Evolutionary conservation across 2,113 vertebrate genomes (phyloP), one percentile per base, ranked within the genome.

Genomic region (Rhinichthys klamathensis): DNA sequence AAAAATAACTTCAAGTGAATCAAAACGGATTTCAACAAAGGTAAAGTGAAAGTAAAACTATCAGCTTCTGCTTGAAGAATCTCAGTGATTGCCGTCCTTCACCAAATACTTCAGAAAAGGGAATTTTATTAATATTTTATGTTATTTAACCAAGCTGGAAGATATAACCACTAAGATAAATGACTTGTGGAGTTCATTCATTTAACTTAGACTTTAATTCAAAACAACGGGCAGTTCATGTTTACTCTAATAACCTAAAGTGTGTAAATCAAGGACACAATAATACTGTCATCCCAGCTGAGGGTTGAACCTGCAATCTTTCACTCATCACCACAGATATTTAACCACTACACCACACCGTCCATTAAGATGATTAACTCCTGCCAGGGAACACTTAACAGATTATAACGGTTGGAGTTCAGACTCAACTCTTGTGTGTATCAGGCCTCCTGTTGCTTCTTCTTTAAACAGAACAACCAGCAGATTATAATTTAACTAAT

Each of bases 361-460:
- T 0, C 32, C 32, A n/a, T 72, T 46, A 25, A 15, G 12, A 49
- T 27, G 72, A 9, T 74, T 27, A 73, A 16, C 27, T 23, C 13
- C 16, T 3, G 27, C n/a, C 10, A 73, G 70, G 41, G 46, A 73
- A 25, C 70, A 73, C 38, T 73, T 6, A 23, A 13, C 38, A 10
- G 7, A 32, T 69, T 41, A 41, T 23, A 72, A 41, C 69, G 1
- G 67, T 38, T 35, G 30, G 30, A 49, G n/a, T 49, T 46, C 21
- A 74, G 4, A 44, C 11, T 49, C 6, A 10, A 44, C 13, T 27
- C 35, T 41, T 10, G 13, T 49, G 21, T 15, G 2, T 21, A 27
- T 81, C 63, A 12, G 80, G 80, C 80, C 80, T 81, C 61, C 80
- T 81, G 80, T 81, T 69, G 80, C 80, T 30, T 32, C 61, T 32